Evolutionary conservation across 2,888 invertebrate species (phyloP), one percentile per base, ranked within the genome.

Genomic region (Leptopterna dolabrata): DNA sequence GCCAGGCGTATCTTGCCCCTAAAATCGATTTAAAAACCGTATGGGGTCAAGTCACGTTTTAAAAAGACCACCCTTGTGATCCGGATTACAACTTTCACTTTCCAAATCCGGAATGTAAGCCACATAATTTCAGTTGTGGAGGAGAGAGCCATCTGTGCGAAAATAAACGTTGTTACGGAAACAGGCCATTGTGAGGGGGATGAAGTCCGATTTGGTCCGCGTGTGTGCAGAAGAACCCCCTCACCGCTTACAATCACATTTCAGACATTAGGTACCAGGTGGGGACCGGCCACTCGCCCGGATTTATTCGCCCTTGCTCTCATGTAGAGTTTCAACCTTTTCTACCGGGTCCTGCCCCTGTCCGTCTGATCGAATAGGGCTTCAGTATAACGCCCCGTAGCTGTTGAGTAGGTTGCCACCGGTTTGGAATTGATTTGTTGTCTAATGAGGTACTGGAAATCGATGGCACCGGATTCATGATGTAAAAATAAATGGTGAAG

Each of bases 241-340:
- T 19, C 73, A 19, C 36, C 30, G 73, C 36, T 73, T 73, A 73
- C 73, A 30, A 73, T 36, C 41, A 73, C 73, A 73, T 73, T 73
- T 73, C 73, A 73, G 41, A 41, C 73, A 73, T 73, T 73, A 73
- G 73, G 73, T 36, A 30, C 36, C 73, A 73, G 73, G 73, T 73
- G 73, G 73, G 73, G 36, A 19, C 16, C 19, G 19, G 19, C 71
- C 16, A 16, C 51, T 51, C 51, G 71, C 29, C 9, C 41, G 73
- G 73, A 73, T 73, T 73, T 73, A 73, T 73, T 73, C 36, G 73
- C 11, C 36, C 36, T 7, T 16, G 29, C 30, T n/a, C 73, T 41
- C 73, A 4, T 36, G 16, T n/a, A 73, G 30, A 36, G 73, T 16
- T 36, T 63, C 24, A 63, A 63, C 63, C 63, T 63, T 63, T 63